A percentile compares a stretch with the other conserved stretches of the same genome.
phyloP scores from a whole-genome alignment of 2,888 invertebrate genomes.

The Leuctra nigra region DNA sequence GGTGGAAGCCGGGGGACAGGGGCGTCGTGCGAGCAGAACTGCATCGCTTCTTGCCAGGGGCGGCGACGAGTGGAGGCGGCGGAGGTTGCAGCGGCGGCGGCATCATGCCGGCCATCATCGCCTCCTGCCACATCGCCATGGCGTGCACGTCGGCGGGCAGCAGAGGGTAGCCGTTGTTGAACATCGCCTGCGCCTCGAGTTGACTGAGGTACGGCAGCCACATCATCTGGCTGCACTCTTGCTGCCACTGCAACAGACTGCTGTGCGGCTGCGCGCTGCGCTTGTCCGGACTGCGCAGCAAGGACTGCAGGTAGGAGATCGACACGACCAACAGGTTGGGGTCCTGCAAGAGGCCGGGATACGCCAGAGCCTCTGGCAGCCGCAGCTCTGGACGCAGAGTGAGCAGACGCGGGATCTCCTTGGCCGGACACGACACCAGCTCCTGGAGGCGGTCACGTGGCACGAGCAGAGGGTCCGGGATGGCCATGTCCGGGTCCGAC shows the following conservation, averaged over 20 bases:
- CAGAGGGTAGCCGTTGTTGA: no score
- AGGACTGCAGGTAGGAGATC: slow-evolving; percentile 55
- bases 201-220: slow-evolving; percentile 65
- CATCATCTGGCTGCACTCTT: slow-evolving; percentile 64
- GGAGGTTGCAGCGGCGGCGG: not conserved
- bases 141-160: no score
- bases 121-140: slow-evolving; percentile 64
- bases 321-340: slow-evolving; percentile 74
- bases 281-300: slow-evolving; percentile 28
- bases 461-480: slow-evolving; percentile 75
- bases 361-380: slow-evolving; percentile 65
- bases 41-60: slow-evolving; percentile 21
- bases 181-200: slow-evolving; percentile 49
- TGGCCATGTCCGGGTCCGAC: slow-evolving; percentile 57
- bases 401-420: slow-evolving; percentile 68
- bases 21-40: slow-evolving; percentile 48
- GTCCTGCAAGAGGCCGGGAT: slow-evolving; percentile 64
- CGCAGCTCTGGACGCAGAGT: slow-evolving; percentile 65
- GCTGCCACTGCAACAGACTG: slow-evolving; percentile 34
- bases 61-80: no score
- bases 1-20: slow-evolving; percentile 41
- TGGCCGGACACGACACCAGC: slow-evolving; percentile 63
- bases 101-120: slow-evolving; percentile 46
- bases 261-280: slow-evolving; percentile 30
- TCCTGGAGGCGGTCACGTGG: slow-evolving; percentile 68